phyloP scores from a whole-genome alignment of 2,888 invertebrate genomes.

The Limnephilus marmoratus region DNA sequence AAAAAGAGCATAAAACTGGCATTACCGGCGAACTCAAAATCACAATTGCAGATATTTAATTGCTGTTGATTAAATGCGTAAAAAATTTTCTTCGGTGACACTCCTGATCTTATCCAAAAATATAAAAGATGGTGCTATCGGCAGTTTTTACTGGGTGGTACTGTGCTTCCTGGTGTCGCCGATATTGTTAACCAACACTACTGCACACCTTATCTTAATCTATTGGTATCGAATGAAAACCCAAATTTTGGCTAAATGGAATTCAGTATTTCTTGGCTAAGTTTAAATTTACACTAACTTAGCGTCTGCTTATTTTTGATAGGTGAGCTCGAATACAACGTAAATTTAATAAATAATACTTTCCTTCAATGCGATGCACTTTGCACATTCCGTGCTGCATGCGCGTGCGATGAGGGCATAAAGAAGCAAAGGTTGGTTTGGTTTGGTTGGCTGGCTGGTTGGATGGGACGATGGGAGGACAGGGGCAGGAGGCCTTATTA shows the following conservation, averaged over 20 bases:
- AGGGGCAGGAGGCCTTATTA: slow-evolving; percentile 23
- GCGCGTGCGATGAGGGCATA: slow-evolving; percentile 9
- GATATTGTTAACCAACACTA: too few relatives aligned
- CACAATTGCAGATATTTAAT: neutral
- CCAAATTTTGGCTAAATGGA: too few relatives aligned
- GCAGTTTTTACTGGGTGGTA: too few relatives aligned
- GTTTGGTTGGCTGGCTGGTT: neutral
- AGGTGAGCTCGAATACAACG: neutral
- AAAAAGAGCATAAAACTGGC: neutral
- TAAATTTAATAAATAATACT: neutral
- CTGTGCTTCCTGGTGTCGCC: too few relatives aligned
- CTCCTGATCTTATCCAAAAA: neutral
- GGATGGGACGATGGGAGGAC: too few relatives aligned
- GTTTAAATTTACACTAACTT: neutral
- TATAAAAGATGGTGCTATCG: too few relatives aligned
- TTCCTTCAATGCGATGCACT: neutral
- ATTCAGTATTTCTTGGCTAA: neutral
- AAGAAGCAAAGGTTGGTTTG: slow-evolving; percentile 4
- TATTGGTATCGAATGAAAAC: too few relatives aligned
- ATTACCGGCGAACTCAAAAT: too few relatives aligned
- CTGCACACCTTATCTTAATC: too few relatives aligned
- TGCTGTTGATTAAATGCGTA: neutral
- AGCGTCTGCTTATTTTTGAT: neutral
- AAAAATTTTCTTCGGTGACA: neutral
- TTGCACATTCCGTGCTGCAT: neutral